phyloP scores from a whole-genome alignment of 2,113 vertebrate species.

The Eretmochelys imbricata region DNA sequence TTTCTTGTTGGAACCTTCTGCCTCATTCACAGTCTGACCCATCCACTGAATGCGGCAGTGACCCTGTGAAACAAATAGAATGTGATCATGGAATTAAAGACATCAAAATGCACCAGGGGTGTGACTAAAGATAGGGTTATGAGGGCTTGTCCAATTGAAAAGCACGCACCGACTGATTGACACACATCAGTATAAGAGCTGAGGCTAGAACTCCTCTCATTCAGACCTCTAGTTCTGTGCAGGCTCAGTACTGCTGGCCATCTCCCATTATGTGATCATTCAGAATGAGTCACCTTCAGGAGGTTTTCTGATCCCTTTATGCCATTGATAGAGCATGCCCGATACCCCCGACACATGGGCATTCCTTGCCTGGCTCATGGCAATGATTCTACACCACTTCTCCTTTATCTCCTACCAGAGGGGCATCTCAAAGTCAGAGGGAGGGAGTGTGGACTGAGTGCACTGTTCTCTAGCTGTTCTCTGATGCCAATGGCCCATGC shows the following conservation, averaged over 20 bases:
- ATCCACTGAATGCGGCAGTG: background rate
- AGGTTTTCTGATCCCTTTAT: background rate
- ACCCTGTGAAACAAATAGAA: background rate
- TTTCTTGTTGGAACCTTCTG: background rate
- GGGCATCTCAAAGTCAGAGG: background rate
- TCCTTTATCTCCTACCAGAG: background rate
- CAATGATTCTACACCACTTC: background rate
- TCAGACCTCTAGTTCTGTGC: background rate
- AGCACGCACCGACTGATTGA: background rate
- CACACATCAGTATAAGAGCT: background rate
- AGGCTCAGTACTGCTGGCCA: background rate
- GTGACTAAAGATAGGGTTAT: background rate
- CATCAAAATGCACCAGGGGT: background rate
- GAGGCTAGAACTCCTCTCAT: background rate
- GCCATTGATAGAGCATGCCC: background rate
- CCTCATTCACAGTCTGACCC: background rate
- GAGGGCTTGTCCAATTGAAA: background rate
- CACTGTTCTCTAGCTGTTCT: background rate
- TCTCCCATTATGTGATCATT: background rate
- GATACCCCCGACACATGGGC: background rate
- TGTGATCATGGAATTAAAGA: background rate
- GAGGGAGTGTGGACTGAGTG: background rate
- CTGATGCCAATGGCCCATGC: background rate
- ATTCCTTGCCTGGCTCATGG: background rate
- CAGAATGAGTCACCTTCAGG: background rate